These are phyloP conservation scores for Steinernema hermaphroditum DNA, from an alignment of 2,888 invertebrate species.

Conservation along the genomic window DNA sequence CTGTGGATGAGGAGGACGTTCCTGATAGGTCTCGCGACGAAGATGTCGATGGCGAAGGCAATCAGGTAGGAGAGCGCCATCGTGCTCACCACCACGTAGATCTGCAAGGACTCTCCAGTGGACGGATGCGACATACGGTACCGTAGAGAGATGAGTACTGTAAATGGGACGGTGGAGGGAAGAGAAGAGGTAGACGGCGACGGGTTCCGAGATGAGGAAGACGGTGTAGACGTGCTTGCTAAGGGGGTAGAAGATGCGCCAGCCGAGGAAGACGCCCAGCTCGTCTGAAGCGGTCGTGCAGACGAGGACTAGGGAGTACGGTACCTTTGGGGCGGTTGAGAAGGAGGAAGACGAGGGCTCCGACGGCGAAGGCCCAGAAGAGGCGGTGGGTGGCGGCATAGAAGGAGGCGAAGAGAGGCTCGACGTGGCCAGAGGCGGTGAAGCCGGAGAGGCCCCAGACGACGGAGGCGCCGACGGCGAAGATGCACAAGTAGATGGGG, in stretches of 20 bases:
- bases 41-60: conserved; percentile 56
- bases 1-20: conserved; percentile 19
- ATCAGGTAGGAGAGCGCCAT: conserved; percentile 51
- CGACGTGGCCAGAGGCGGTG: conserved; percentile 27
- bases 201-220: conserved; percentile 60
- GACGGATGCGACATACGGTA: conserved; percentile 9
- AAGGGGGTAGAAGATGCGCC: conserved; percentile 61
- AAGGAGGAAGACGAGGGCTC: conserved; percentile 48
- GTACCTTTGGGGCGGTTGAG: conserved; percentile 14
- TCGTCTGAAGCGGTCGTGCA: conserved; percentile 35
- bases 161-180: conserved; percentile 63
- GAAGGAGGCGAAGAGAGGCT: conserved; percentile 42
- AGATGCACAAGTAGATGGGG: conserved; percentile 32
- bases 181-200: conserved; percentile 63
- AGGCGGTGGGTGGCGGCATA: conserved; percentile 59
- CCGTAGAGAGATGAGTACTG: conserved; percentile 60
- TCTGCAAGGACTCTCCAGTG: conserved; percentile 41
- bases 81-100: conserved; percentile 56
- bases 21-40: conserved; percentile 57
- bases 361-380: conserved; percentile 55
- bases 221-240: conserved; percentile 54
- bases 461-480: conserved; percentile 42
- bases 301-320: no score
- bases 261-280: conserved; percentile 52
- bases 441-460: conserved; percentile 33